Evolutionary conservation across 2,888 invertebrate species (phyloP).

Genomic region (Catocala fraxini): DNA sequence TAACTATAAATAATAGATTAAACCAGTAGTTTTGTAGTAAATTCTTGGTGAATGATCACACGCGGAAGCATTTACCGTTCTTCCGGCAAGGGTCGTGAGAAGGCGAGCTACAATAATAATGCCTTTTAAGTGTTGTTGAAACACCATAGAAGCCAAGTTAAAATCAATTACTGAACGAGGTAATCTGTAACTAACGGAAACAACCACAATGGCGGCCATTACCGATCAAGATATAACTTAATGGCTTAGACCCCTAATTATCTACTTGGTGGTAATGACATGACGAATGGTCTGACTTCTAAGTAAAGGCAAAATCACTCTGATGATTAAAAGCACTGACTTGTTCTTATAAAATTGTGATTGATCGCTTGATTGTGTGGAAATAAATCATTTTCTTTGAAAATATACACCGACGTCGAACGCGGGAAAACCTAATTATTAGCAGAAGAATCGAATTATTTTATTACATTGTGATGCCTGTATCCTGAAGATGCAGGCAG

Average conservation of each 20-base stretch:
- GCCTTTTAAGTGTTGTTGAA: slow-evolving; percentile 37
- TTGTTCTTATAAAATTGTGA: slow-evolving; percentile 24
- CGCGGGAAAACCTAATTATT: not conserved
- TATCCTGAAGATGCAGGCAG: no score
- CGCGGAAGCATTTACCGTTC: slow-evolving; percentile 57
- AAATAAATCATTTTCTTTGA: slow-evolving; percentile 19
- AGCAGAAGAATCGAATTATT: not conserved
- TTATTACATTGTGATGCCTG: no score
- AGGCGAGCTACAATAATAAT: slow-evolving; percentile 38
- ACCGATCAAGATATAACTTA: slow-evolving; percentile 41
- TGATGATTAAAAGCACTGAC: not conserved
- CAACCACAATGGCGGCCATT: slow-evolving; percentile 34
- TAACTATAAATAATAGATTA: slow-evolving; percentile 27
- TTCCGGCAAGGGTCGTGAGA: slow-evolving; percentile 60
- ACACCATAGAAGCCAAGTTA: slow-evolving; percentile 30
- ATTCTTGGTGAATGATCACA: slow-evolving; percentile 37
- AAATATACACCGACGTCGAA: not conserved
- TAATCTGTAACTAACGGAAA: slow-evolving; percentile 40
- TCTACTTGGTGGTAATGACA: slow-evolving; percentile 26
- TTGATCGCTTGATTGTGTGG: slow-evolving; percentile 19
- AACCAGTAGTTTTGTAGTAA: slow-evolving; percentile 31
- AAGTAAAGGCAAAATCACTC: slow-evolving; percentile 25
- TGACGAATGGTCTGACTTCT: slow-evolving; percentile 12
- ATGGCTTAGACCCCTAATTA: slow-evolving; percentile 40
- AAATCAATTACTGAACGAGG: slow-evolving; percentile 28